Evolutionary conservation across 2,888 invertebrate genomes (phyloP).

Genomic region (Tipula vernalis): DNA sequence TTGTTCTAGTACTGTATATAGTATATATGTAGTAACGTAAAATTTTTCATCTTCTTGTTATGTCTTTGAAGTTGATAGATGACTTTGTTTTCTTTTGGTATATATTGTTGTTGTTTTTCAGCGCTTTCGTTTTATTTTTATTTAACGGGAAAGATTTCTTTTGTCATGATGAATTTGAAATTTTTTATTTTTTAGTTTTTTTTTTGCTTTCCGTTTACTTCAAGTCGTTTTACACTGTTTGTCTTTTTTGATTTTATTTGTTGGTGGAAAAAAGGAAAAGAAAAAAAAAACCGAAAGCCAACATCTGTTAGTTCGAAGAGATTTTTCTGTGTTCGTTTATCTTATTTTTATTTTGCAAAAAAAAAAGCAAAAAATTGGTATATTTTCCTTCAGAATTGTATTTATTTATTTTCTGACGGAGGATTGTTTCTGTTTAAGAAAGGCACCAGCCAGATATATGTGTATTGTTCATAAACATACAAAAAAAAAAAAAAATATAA

Average conservation of each 20-base stretch:
- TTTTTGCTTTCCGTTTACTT: neutral
- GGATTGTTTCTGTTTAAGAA: neutral
- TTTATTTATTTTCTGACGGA: neutral
- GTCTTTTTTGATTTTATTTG: neutral
- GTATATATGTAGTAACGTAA: neutral
- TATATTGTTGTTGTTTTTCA: neutral
- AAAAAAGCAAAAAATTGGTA: neutral
- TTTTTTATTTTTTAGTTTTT: neutral
- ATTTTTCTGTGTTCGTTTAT: neutral
- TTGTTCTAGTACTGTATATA: neutral
- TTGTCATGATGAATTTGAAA: neutral
- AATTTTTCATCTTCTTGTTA: neutral
- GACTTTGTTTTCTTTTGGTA: neutral
- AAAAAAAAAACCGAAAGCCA: neutral
- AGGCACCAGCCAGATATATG: neutral
- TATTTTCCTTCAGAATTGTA: neutral
- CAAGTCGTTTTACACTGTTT: neutral
- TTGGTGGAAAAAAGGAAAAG: neutral
- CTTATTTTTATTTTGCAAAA: neutral
- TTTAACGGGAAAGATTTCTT: neutral
- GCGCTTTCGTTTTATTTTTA: neutral
- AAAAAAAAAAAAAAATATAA: neutral
- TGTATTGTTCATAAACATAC: neutral
- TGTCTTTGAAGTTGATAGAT: conserved; percentile 4
- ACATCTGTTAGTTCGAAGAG: neutral